A percentile compares a stretch with the other conserved stretches of the same genome.
Conservation (phyloP, 2,113 vertebrate species). For the Sebastes schlegelii region DNA sequence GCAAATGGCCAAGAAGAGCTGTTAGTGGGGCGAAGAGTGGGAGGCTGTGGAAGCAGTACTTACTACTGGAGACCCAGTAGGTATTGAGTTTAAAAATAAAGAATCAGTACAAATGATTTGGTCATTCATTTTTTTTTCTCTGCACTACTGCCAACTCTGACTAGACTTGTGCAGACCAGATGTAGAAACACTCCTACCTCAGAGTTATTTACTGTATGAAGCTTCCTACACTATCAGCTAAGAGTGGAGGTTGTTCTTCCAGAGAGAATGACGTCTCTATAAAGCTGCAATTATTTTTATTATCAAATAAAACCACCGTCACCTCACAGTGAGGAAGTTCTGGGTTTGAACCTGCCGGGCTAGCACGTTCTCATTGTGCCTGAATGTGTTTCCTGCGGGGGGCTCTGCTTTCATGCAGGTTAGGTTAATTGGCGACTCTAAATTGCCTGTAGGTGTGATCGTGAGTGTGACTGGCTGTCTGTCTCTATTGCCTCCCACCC, state of each 20-base stretch:
- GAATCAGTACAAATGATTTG: not conserved
- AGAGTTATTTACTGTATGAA: not conserved
- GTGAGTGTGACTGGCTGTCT: not conserved
- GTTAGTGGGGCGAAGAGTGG: constrained; percentile 40
- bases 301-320: not conserved
- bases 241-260: not conserved
- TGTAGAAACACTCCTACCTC: not conserved
- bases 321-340: not conserved
- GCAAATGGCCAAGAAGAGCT: constrained; percentile 33
- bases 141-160: not conserved
- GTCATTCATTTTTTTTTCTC: not conserved
- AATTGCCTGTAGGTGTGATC: not conserved
- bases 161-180: not conserved
- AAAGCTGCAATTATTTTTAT: not conserved
- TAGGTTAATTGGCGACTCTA: not conserved
- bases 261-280: not conserved
- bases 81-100: not conserved
- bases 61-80: constrained; percentile 39
- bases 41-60: constrained; percentile 27
- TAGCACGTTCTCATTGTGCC: not conserved
- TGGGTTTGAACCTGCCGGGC: not conserved
- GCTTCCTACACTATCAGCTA: not conserved
- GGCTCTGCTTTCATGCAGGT: not conserved
- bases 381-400: not conserved
- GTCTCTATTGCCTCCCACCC: not conserved